Evolutionary conservation across 2,888 invertebrate species (phyloP).

Genomic region (Eristalis arbustorum): DNA sequence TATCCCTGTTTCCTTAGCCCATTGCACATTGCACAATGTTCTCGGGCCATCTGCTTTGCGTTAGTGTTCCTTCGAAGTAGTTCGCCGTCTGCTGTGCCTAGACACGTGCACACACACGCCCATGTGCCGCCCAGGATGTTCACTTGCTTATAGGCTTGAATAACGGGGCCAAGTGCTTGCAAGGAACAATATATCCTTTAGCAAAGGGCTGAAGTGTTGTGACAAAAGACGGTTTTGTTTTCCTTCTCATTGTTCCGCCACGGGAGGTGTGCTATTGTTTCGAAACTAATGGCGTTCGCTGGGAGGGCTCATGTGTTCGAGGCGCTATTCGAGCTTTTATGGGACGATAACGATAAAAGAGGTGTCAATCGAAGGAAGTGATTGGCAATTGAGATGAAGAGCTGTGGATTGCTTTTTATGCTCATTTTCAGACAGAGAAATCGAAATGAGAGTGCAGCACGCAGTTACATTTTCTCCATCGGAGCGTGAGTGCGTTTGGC

Average conservation of each 20-base stretch:
- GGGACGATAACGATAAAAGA: constrained; percentile 32
- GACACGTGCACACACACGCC: background rate
- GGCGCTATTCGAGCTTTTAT: constrained; percentile 44
- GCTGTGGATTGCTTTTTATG: background rate
- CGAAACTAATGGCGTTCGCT: constrained; percentile 50
- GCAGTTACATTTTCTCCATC: background rate
- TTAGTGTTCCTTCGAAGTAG: constrained; percentile 49
- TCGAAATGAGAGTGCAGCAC: background rate
- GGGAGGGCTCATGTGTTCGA: constrained; percentile 14
- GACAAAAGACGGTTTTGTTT: constrained; percentile 52
- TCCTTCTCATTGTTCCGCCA: constrained; percentile 30
- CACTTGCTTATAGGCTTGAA: constrained; percentile 31
- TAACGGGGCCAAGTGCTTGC: constrained; percentile 15
- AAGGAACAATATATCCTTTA: constrained; percentile 42
- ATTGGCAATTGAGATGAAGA: constrained; percentile 45
- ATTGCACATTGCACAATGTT: constrained; percentile 60
- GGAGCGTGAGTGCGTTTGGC: background rate
- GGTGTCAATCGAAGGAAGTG: constrained; percentile 54
- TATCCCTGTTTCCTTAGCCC: constrained; percentile 48
- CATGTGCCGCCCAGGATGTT: constrained; percentile 8
- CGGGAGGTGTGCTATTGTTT: constrained; percentile 45
- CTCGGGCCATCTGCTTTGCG: constrained; percentile 36
- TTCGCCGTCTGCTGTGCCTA: constrained; percentile 1
- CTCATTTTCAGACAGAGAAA: background rate
- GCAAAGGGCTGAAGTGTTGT: constrained; percentile 38